A percentile compares a stretch with the other conserved stretches of the same genome.
phyloP scores from a whole-genome alignment of 2,113 vertebrate species.

The Theristicus caerulescens region DNA sequence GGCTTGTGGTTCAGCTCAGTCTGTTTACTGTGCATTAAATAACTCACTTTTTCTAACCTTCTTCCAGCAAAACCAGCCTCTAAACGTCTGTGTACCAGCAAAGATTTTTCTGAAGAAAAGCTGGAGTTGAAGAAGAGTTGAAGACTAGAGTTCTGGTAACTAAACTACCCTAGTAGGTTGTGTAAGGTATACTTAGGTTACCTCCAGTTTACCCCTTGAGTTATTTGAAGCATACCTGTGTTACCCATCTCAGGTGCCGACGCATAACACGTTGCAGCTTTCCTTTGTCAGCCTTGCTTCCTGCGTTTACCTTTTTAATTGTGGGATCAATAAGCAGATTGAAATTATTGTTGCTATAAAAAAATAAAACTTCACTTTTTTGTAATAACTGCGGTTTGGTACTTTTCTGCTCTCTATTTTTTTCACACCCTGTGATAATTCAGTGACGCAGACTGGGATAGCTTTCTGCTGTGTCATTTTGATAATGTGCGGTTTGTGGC shows the following conservation, averaged over 20 bases:
- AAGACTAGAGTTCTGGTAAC: neutral
- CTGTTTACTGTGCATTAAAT: neutral
- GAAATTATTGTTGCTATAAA: neutral
- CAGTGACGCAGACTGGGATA: neutral
- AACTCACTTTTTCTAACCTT: constrained; percentile 39
- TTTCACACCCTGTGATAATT: neutral
- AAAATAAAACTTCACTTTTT: neutral
- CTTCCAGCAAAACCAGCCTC: constrained; percentile 78
- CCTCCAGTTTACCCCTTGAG: neutral
- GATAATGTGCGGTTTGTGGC: neutral
- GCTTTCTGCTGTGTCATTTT: neutral
- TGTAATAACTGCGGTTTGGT: neutral
- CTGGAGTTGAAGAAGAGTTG: neutral
- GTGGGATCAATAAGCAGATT: neutral
- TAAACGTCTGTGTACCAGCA: constrained; percentile 78
- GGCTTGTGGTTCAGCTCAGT: neutral
- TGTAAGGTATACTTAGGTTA: neutral
- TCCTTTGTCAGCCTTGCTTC: neutral
- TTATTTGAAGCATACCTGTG: neutral
- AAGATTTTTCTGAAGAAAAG: constrained; percentile 33
- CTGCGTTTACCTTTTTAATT: neutral
- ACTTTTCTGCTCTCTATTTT: neutral
- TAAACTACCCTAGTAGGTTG: neutral
- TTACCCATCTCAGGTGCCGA: neutral
- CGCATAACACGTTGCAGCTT: neutral